Percentiles rank a stretch among this genome's conserved stretches.
Conservation (phyloP, 2,888 invertebrate genomes). For the Cinara cedri region DNA sequence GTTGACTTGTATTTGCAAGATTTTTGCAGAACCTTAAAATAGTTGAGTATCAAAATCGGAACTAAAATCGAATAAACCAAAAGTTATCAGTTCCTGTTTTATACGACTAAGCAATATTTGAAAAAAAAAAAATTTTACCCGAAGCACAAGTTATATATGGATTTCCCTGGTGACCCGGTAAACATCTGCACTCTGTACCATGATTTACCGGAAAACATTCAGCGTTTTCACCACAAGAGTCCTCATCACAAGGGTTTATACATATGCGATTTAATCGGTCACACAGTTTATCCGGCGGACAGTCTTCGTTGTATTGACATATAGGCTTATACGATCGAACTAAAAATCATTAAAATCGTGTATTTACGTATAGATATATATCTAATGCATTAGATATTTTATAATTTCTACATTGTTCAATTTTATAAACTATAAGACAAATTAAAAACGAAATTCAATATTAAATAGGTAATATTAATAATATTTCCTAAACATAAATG, state of each 20-base stretch:
- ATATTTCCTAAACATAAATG: too few species aligned
- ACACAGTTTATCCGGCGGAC: slow-evolving; percentile 83
- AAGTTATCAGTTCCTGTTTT: too few species aligned
- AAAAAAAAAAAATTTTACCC: slow-evolving; percentile 64
- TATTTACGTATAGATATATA: too few species aligned
- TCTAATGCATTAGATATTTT: too few species aligned
- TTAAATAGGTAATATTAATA: too few species aligned
- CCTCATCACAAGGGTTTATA: slow-evolving; percentile 79
- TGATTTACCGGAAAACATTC: slow-evolving; percentile 79
- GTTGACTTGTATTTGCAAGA: too few species aligned
- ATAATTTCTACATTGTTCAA: too few species aligned
- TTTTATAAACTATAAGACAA: too few species aligned
- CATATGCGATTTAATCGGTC: slow-evolving; percentile 84
- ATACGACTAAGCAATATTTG: background rate
- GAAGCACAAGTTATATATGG: slow-evolving; percentile 75
- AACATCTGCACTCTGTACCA: slow-evolving; percentile 77
- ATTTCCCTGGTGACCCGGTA: slow-evolving; percentile 76
- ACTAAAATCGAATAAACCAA: too few species aligned
- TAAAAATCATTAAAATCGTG: slow-evolving; percentile 60
- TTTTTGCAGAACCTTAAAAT: too few species aligned
- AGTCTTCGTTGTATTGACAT: slow-evolving; percentile 90
- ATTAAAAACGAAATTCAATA: too few species aligned
- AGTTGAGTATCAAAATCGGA: too few species aligned
- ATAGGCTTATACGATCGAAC: slow-evolving; percentile 67
- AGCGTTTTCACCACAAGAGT: slow-evolving; percentile 82